Evolutionary conservation across 2,113 vertebrate genomes (phyloP).

Genomic region (Actinemys pallida): DNA sequence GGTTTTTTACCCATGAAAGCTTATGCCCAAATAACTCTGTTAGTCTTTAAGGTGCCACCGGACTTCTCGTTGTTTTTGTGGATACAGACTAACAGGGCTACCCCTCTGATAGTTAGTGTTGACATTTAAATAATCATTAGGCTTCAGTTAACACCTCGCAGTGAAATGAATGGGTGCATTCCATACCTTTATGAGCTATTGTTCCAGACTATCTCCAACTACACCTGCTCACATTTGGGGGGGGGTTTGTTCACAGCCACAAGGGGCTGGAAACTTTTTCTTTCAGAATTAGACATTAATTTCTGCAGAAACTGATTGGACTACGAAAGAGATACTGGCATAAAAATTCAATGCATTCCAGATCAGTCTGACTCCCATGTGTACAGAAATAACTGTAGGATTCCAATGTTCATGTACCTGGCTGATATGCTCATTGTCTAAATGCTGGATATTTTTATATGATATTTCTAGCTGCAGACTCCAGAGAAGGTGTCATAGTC

Average conservation of each 20-base stretch:
- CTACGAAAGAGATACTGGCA: background rate
- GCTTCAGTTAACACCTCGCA: background rate
- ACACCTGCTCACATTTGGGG: background rate
- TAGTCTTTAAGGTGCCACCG: too few relatives aligned
- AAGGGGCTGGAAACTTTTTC: background rate
- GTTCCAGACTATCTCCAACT: background rate
- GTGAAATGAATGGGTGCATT: conserved; percentile 20
- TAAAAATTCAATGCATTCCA: background rate
- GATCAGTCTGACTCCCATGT: background rate
- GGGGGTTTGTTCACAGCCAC: background rate
- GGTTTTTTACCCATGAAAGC: too few relatives aligned
- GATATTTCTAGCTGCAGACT: background rate
- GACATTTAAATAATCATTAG: conserved; percentile 33
- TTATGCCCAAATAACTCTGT: too few relatives aligned
- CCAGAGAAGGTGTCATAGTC: background rate
- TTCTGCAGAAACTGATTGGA: background rate
- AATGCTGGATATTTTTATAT: background rate
- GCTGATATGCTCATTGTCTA: background rate
- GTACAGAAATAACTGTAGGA: background rate
- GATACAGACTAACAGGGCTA: too few relatives aligned
- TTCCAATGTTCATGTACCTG: background rate
- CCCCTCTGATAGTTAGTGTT: conserved; percentile 7
- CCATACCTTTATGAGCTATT: background rate
- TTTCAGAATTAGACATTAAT: background rate
- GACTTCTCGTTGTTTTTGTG: too few relatives aligned